Evolutionary conservation across 2,113 vertebrate species (phyloP).

Genomic region (Cinclus mexicanus): DNA sequence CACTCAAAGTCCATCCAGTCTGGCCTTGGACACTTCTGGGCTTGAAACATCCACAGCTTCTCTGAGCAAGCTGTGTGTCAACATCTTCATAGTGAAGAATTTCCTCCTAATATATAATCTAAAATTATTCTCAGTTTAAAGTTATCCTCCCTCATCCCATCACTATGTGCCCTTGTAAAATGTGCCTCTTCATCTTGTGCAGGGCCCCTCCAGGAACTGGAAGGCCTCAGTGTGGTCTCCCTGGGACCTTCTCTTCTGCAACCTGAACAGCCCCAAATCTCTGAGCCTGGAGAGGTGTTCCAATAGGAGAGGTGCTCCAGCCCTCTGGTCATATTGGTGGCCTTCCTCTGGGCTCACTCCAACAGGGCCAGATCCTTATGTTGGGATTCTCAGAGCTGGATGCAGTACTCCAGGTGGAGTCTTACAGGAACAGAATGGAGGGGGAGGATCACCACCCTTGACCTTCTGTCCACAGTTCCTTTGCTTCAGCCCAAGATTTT

Average conservation of each 20-base stretch:
- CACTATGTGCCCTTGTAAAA: background rate
- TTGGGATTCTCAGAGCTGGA: background rate
- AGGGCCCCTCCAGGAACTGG: too few species aligned
- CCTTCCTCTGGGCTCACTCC: fast-evolving
- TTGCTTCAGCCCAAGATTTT: background rate
- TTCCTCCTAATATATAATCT: background rate
- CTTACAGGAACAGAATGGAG: background rate
- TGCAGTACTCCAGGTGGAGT: background rate
- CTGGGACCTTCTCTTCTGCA: background rate
- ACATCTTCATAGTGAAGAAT: background rate
- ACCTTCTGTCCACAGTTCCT: background rate
- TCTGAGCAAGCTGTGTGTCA: background rate
- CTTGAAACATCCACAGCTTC: background rate
- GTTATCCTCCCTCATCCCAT: background rate
- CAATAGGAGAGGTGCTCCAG: background rate
- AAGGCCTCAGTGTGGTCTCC: background rate
- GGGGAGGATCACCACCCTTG: background rate
- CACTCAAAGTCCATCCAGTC: background rate
- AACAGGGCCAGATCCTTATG: too few species aligned
- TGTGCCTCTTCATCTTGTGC: too few species aligned
- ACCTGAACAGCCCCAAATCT: background rate
- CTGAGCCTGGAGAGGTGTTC: background rate
- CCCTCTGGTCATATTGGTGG: background rate
- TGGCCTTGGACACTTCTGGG: background rate
- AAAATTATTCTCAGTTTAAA: background rate